Percentiles rank a stretch among this genome's conserved stretches.
These are phyloP conservation scores for Didymodactylos carnosus DNA, from an alignment of 2,888 invertebrate species.

Conservation along the genomic window DNA sequence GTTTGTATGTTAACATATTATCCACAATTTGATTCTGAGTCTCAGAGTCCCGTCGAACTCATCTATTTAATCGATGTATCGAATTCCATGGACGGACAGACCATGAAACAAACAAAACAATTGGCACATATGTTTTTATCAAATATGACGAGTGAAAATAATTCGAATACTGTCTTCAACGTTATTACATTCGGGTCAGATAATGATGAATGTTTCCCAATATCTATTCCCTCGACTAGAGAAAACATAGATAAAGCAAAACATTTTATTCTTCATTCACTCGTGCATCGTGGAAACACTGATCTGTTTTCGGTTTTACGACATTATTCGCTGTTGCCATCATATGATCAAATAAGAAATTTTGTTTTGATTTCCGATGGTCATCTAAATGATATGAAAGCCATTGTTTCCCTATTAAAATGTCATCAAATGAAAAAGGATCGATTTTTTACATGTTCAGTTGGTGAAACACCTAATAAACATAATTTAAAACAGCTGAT, in stretches of 20 bases:
- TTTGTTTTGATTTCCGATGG: no score
- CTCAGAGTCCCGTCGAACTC: slow-evolving; percentile 21
- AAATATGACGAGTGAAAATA: background rate
- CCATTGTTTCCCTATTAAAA: no score
- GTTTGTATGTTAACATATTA: slow-evolving; percentile 28
- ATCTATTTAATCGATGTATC: slow-evolving; percentile 34
- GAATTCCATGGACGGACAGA: slow-evolving; percentile 32
- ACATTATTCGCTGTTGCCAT: no score
- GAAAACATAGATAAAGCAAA: background rate
- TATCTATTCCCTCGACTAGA: background rate
- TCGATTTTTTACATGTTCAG: slow-evolving; percentile 14
- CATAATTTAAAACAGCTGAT: slow-evolving; percentile 1
- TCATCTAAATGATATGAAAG: no score
- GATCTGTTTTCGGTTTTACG: no score
- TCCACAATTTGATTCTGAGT: slow-evolving; percentile 33
- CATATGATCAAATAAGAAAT: no score
- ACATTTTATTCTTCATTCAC: background rate
- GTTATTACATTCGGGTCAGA: background rate
- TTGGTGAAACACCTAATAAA: slow-evolving; percentile 5
- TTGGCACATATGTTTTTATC: background rate
- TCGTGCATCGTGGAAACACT: no score
- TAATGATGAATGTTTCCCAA: background rate
- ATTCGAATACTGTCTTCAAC: background rate
- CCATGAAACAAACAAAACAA: slow-evolving; percentile 15
- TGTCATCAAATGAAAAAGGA: no score